These are phyloP conservation scores for Muricea muricata DNA, from an alignment of 92 coral and sea anemone genomes.

Conservation along the genomic window DNA sequence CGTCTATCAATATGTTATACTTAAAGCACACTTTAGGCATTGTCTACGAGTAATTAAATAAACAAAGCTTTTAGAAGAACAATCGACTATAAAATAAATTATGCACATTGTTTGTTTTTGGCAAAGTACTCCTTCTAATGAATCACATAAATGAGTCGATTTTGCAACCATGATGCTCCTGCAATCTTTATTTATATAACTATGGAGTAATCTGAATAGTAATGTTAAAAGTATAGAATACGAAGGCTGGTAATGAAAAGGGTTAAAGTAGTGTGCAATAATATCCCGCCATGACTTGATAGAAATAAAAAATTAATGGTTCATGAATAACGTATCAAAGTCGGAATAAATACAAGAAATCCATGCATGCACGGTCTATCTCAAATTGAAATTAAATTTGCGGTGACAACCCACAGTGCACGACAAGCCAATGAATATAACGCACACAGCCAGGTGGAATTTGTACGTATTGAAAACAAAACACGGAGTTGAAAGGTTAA, in stretches of 20 bases:
- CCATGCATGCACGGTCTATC: background rate
- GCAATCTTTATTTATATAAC: no score
- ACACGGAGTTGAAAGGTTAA: background rate
- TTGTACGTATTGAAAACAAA: background rate
- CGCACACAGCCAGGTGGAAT: background rate
- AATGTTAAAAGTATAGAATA: no score
- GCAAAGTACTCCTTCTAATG: background rate
- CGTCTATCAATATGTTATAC: background rate
- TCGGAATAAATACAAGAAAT: background rate
- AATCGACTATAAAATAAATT: background rate
- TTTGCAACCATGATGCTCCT: no score
- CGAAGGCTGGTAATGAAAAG: background rate
- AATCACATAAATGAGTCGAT: background rate
- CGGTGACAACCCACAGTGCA: slow-evolving; percentile 5
- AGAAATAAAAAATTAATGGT: background rate
- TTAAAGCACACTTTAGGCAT: background rate
- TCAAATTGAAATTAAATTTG: slow-evolving; percentile 22
- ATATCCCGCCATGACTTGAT: background rate
- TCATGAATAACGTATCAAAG: slow-evolving; percentile 14
- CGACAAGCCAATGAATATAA: background rate
- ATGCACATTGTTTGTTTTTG: background rate
- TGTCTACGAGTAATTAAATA: background rate
- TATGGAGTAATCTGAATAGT: no score
- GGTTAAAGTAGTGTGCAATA: background rate
- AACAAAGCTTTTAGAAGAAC: slow-evolving; percentile 1